phyloP scores from a whole-genome alignment of 2,888 invertebrate species.

The Drosophila lutescens region DNA sequence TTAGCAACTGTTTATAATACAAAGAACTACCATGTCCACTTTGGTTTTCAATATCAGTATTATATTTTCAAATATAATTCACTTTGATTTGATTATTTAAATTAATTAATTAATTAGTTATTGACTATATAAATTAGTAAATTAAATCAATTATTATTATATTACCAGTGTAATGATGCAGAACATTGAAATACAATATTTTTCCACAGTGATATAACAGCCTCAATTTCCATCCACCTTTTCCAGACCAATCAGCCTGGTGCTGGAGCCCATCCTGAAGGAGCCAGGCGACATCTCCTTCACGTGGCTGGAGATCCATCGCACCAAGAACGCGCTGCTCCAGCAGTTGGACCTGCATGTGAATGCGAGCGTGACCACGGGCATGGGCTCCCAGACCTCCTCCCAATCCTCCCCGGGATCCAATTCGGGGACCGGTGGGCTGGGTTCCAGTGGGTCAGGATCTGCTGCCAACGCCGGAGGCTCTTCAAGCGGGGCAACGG shows the following conservation, averaged over 20 bases:
- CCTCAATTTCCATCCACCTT: neutral
- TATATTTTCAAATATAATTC: no score
- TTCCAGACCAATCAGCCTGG: constrained; percentile 86
- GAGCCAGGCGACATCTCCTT: constrained; percentile 91
- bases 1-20: no score
- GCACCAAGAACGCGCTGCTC: constrained; percentile 87
- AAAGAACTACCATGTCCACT: no score
- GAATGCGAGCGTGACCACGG: constrained; percentile 79
- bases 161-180: no score
- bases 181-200: neutral
- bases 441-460: constrained; percentile 49
- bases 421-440: constrained; percentile 26
- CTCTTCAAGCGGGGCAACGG: constrained; percentile 56
- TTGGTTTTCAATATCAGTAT: no score
- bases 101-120: no score
- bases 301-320: constrained; percentile 90
- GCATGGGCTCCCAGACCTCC: constrained; percentile 49
- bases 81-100: no score
- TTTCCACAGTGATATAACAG: neutral
- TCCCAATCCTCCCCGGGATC: constrained; percentile 24
- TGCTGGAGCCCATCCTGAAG: constrained; percentile 88
- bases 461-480: constrained; percentile 32
- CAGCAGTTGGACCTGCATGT: constrained; percentile 86
- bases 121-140: no score
- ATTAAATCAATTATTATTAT: no score